Percentiles rank a stretch among this genome's conserved stretches.
phyloP scores from a whole-genome alignment of 2,113 vertebrate species.

The Arothron firmamentum region DNA sequence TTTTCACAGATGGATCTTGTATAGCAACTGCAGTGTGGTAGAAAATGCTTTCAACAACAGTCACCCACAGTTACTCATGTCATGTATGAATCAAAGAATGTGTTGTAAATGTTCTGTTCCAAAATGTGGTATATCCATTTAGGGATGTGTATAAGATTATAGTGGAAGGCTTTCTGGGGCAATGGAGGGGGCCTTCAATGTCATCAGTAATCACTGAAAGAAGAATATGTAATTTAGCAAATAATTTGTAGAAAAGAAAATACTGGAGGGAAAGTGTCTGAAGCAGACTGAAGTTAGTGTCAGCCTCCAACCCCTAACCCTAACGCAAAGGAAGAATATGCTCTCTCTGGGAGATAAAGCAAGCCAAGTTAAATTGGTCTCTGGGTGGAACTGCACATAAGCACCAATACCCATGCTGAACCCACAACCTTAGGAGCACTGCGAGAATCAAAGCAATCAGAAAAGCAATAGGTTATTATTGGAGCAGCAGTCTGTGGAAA shows the following conservation, averaged over 20 bases:
- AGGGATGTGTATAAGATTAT: background rate
- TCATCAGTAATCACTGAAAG: too few species aligned
- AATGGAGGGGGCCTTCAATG: too few species aligned
- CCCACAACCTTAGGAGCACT: slow-evolving; percentile 27
- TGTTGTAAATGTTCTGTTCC: slow-evolving; percentile 5
- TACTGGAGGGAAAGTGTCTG: too few species aligned
- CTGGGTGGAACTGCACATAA: slow-evolving; percentile 39
- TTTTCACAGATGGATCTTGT: slow-evolving; percentile 41
- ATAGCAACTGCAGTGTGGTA: slow-evolving; percentile 27
- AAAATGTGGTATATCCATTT: slow-evolving; percentile 12
- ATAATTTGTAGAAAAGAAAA: too few species aligned
- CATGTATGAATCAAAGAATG: slow-evolving; percentile 9
- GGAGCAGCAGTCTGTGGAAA: background rate
- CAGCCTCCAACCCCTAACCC: slow-evolving; percentile 3
- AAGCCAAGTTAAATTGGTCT: slow-evolving; percentile 46
- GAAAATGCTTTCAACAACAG: slow-evolving; percentile 26
- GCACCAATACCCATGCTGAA: slow-evolving; percentile 33
- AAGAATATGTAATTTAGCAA: background rate
- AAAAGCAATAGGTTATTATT: too few species aligned
- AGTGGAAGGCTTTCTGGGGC: background rate
- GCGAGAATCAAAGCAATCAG: slow-evolving; percentile 1
- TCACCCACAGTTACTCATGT: background rate
- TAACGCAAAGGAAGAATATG: slow-evolving; percentile 27
- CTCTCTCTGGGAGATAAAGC: slow-evolving; percentile 44
- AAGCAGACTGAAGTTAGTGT: too few species aligned